Evolutionary conservation across 2,113 vertebrate species (phyloP).

Genomic region (Rhabdornis inornatus): DNA sequence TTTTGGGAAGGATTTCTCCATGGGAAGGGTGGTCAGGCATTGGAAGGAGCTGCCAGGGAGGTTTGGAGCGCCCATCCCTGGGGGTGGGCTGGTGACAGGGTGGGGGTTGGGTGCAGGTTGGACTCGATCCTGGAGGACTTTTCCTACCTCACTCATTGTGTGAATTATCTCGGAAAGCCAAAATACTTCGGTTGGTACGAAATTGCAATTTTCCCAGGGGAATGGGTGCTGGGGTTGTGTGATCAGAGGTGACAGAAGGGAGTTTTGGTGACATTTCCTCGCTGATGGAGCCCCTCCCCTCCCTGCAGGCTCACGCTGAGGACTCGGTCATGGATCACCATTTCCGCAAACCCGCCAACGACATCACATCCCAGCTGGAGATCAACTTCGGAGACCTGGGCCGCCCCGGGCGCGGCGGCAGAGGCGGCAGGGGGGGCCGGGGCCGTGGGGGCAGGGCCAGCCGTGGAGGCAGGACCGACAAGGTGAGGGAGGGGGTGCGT

Average conservation of each 20-base stretch:
- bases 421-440: constrained; percentile 89
- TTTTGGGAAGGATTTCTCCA: neutral
- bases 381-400: constrained; percentile 98
- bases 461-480: constrained; percentile 92
- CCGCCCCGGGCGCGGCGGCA: constrained; percentile 92
- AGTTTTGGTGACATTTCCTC: no score
- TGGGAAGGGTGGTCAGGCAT: neutral
- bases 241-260: neutral
- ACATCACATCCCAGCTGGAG: constrained; percentile 98
- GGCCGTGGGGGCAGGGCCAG: constrained; percentile 88
- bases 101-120: neutral
- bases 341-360: constrained; percentile 97
- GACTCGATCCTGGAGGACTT: neutral
- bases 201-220: fast-evolving
- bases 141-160: neutral
- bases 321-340: constrained; percentile 91
- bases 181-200: neutral
- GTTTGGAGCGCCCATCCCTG: neutral
- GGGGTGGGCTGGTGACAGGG: neutral
- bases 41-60: neutral
- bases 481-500: no score
- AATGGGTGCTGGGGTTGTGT: no score
- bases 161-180: neutral
- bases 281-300: no score
- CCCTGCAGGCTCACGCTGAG: constrained; percentile 77